phyloP scores from a whole-genome alignment of 2,797 vertebrate genomes.

The Geotrypetes seraphini region DNA sequence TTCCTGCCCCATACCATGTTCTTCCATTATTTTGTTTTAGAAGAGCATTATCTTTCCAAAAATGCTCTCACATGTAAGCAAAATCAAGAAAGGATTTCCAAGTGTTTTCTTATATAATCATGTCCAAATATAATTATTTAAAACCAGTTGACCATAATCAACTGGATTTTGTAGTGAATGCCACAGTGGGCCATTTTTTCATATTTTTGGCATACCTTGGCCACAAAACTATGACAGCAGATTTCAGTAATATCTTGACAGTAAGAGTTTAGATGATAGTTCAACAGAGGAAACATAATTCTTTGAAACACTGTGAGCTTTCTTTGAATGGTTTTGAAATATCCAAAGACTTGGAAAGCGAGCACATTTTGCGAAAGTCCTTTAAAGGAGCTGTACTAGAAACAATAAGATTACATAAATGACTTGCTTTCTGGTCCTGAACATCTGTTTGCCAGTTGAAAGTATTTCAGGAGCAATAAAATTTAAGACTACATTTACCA shows the following conservation, averaged over 20 bases:
- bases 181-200: no score
- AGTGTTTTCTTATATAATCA: no score
- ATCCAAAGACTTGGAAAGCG: background rate
- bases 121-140: no score
- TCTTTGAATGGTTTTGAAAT: background rate
- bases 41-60: no score
- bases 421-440: background rate
- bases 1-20: no score
- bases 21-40: no score
- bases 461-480: constrained; percentile 3
- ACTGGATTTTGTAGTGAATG: no score
- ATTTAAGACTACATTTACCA: background rate
- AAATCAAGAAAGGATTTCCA: no score
- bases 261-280: no score
- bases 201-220: background rate
- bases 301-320: background rate
- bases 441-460: background rate
- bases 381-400: constrained; percentile 5
- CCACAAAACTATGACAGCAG: background rate
- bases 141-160: background rate
- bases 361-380: background rate
- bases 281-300: background rate
- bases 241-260: accelerated
- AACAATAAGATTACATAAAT: constrained; percentile 2
- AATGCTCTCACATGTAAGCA: no score